Evolutionary conservation across 2,113 vertebrate genomes (phyloP).

Genomic region (Terrapene triunguis): DNA sequence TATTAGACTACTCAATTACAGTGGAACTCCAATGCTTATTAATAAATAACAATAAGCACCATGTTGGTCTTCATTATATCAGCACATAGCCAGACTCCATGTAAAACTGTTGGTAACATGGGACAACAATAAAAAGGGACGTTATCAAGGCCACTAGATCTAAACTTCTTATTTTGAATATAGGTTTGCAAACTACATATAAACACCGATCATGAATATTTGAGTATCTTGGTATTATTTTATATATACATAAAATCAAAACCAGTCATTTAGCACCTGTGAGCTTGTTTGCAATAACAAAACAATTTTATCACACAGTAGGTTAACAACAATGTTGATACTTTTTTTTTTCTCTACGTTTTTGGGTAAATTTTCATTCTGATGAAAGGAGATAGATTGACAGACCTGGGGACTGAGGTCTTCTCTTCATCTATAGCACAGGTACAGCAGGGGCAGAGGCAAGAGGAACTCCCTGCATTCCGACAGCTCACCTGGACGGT

Average conservation of each 20-base stretch:
- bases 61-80: background rate
- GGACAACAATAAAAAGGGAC: background rate
- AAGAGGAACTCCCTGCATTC: background rate
- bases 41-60: background rate
- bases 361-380: background rate
- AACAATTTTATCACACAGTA: background rate
- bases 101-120: background rate
- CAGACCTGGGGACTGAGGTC: accelerated
- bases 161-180: background rate
- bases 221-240: background rate
- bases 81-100: background rate
- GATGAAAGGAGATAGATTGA: background rate
- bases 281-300: background rate
- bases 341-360: background rate
- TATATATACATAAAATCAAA: background rate
- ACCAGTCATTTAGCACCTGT: background rate
- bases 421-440: background rate
- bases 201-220: background rate
- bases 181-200: background rate
- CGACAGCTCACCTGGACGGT: background rate
- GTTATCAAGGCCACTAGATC: background rate
- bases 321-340: background rate
- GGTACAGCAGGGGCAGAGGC: background rate
- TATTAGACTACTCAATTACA: constrained; percentile 17
- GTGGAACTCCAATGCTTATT: constrained; percentile 2